phyloP scores from a whole-genome alignment of 1,140 invertebrate genomes.

The Meloidogyne floridensis region DNA sequence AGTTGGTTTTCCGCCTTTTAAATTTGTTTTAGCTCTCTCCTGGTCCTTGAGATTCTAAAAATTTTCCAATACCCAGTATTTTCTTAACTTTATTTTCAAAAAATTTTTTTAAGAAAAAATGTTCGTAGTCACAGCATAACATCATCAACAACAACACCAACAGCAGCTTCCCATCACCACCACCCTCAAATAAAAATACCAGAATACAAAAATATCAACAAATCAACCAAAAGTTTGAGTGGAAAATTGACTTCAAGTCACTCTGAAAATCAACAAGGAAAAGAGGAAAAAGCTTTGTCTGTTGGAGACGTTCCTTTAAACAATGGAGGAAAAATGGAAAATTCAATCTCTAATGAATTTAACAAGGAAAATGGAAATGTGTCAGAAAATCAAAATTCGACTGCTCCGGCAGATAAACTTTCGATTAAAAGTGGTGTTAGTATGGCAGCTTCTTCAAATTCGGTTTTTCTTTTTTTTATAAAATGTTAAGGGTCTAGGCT shows the following conservation, averaged over 20 bases:
- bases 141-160: neutral
- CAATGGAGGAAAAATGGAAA: neutral
- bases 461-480: slow-evolving; percentile 1
- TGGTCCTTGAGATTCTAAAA: too few relatives aligned
- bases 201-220: neutral
- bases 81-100: too few relatives aligned
- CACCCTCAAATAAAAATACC: neutral
- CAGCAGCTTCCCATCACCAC: neutral
- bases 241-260: slow-evolving; percentile 3
- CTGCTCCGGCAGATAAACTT: slow-evolving; percentile 6
- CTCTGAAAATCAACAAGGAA: neutral
- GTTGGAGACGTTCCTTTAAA: neutral
- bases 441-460: slow-evolving; percentile 21
- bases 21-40: too few relatives aligned
- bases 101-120: neutral
- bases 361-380: neutral
- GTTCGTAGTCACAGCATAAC: neutral
- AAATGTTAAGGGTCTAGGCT: neutral
- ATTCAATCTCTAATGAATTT: neutral
- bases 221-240: slow-evolving; percentile 23
- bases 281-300: neutral
- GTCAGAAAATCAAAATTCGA: neutral
- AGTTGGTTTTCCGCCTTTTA: too few relatives aligned
- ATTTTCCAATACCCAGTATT: too few relatives aligned
- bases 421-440: slow-evolving; percentile 28